Percentiles rank a stretch among this genome's conserved stretches.
Conservation (phyloP, 2,888 invertebrate genomes). For the Lithophane socia region DNA sequence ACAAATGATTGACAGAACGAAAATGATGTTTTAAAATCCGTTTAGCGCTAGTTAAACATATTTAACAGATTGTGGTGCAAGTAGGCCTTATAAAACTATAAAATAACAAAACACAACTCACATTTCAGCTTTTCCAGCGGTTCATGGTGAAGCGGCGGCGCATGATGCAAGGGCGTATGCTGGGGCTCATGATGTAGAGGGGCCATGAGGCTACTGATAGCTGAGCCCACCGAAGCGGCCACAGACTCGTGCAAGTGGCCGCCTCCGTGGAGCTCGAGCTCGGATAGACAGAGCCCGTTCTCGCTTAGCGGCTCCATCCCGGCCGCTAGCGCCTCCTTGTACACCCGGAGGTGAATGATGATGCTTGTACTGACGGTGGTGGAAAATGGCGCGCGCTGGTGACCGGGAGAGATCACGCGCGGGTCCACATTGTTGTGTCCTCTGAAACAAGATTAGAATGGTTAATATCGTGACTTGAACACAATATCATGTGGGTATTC, state of each 20-base stretch:
- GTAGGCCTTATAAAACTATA: neutral
- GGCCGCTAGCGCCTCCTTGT: constrained; percentile 91
- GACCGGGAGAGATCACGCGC: constrained; percentile 62
- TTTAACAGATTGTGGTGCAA: neutral
- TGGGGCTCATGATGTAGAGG: constrained; percentile 90
- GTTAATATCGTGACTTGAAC: neutral
- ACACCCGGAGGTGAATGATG: constrained; percentile 90
- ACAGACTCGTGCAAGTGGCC: constrained; percentile 89
- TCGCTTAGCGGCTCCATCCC: constrained; percentile 93
- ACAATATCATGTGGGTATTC: neutral
- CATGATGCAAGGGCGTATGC: constrained; percentile 90
- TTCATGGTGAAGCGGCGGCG: constrained; percentile 92
- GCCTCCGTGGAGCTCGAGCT: constrained; percentile 90
- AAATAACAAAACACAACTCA: constrained; percentile 86
- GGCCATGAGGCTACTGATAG: constrained; percentile 90
- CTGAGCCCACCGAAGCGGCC: constrained; percentile 88
- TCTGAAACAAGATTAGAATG: constrained; percentile 52
- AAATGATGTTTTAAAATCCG: neutral
- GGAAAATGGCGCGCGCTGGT: constrained; percentile 69
- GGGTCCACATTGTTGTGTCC: constrained; percentile 59
- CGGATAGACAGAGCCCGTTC: constrained; percentile 93
- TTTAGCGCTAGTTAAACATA: too few relatives aligned
- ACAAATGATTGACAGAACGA: neutral
- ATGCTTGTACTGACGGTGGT: constrained; percentile 72
- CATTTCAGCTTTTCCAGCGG: constrained; percentile 95